phyloP scores from a whole-genome alignment of 2,797 vertebrate genomes.

The Lacerta viridis region DNA sequence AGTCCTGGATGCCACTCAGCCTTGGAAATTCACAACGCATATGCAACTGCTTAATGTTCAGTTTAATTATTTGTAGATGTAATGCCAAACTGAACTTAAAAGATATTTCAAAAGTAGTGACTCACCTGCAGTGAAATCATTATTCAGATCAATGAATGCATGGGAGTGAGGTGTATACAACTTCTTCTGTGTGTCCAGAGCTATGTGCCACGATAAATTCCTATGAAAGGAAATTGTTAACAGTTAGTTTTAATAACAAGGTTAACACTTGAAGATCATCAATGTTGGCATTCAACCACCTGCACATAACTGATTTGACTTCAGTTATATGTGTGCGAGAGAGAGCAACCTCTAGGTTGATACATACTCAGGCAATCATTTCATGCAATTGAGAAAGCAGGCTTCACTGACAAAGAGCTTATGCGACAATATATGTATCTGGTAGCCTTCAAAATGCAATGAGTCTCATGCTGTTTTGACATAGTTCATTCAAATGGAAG shows the following conservation, averaged over 20 bases:
- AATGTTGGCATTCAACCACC: background rate
- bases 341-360: background rate
- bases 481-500: background rate
- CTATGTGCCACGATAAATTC: slow-evolving; percentile 80
- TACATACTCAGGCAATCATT: background rate
- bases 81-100: background rate
- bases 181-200: slow-evolving; percentile 73
- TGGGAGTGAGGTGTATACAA: slow-evolving; percentile 93
- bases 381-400: background rate
- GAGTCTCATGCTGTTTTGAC: background rate
- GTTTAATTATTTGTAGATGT: background rate
- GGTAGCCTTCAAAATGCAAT: background rate
- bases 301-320: background rate
- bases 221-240: slow-evolving; percentile 74
- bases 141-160: slow-evolving; percentile 94
- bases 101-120: slow-evolving; percentile 24
- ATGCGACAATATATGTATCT: background rate
- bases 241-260: slow-evolving; percentile 28
- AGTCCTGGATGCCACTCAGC: background rate
- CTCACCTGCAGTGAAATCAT: slow-evolving; percentile 95
- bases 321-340: background rate
- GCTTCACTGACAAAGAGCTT: background rate
- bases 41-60: background rate
- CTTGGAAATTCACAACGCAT: background rate
- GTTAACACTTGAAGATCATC: background rate